Evolutionary conservation across 30 jellyfish, hydroid and myxozoan genomes (phyloP).

Genomic region (Chrysaora quinquecirrha): DNA sequence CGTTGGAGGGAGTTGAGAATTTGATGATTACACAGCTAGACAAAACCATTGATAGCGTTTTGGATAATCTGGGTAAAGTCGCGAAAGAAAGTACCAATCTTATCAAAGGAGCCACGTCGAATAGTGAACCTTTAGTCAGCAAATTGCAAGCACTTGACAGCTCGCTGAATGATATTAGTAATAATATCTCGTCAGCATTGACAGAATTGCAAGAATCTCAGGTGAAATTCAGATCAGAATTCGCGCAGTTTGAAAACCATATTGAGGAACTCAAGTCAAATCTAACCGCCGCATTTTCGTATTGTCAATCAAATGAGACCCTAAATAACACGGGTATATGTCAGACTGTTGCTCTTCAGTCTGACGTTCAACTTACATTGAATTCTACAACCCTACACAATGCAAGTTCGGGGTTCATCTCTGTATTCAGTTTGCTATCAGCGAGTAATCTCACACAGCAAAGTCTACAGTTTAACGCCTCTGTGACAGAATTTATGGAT

Average conservation of each 20-base stretch:
- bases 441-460: not conserved
- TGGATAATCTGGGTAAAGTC: not conserved
- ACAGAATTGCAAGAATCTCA: not conserved
- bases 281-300: not conserved
- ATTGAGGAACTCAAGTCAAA: not conserved
- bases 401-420: not conserved
- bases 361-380: not conserved
- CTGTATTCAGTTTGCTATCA: not conserved
- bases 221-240: not conserved
- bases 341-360: not conserved
- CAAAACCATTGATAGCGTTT: not conserved
- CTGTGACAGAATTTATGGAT: not conserved
- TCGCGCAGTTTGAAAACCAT: not conserved
- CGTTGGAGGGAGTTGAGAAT: constrained; percentile 15
- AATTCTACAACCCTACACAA: not conserved
- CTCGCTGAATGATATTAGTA: not conserved
- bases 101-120: not conserved
- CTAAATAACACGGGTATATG: not conserved
- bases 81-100: not conserved
- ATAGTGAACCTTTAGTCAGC: not conserved
- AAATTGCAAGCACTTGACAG: constrained; percentile 1
- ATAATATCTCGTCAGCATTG: not conserved
- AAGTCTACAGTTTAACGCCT: not conserved
- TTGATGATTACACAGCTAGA: constrained; percentile 37
- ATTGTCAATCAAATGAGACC: not conserved